Conservation (phyloP, 2,797 vertebrate genomes). For the Streptopelia turtur region DNA sequence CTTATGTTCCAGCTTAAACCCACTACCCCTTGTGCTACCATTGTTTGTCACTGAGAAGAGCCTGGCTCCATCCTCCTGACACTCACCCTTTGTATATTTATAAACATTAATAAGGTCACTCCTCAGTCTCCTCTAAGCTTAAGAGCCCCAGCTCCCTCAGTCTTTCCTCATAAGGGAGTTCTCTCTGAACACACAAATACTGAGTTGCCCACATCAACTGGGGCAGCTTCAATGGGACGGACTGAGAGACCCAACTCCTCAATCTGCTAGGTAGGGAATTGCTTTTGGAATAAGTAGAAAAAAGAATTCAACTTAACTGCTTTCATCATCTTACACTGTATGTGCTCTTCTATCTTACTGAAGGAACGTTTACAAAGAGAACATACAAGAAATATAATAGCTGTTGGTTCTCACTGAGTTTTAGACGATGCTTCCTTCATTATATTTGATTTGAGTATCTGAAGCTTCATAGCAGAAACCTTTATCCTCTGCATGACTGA, state of each 20-base stretch:
- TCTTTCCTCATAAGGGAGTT: no score
- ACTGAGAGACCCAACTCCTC: not conserved
- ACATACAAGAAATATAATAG: not conserved
- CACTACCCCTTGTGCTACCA: no score
- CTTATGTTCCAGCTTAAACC: no score
- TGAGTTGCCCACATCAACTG: not conserved
- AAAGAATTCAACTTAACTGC: not conserved
- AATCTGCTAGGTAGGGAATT: accelerated
- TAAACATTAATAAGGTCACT: no score
- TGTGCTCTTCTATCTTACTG: accelerated
- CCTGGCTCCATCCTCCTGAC: no score
- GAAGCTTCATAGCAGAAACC: not conserved
- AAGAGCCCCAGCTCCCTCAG: no score
- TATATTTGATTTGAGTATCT: not conserved
- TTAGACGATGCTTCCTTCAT: not conserved
- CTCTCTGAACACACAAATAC: accelerated
- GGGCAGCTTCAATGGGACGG: not conserved
- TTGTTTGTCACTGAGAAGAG: no score
- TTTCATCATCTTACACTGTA: not conserved
- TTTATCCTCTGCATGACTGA: not conserved
- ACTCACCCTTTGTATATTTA: no score
- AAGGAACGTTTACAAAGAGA: not conserved
- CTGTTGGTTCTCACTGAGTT: not conserved
- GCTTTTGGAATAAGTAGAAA: not conserved
- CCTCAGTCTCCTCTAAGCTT: no score